Evolutionary conservation across 2,797 vertebrate species (phyloP), one percentile per base, ranked within the genome.

Genomic region (Brotogeris chrysoptera): DNA sequence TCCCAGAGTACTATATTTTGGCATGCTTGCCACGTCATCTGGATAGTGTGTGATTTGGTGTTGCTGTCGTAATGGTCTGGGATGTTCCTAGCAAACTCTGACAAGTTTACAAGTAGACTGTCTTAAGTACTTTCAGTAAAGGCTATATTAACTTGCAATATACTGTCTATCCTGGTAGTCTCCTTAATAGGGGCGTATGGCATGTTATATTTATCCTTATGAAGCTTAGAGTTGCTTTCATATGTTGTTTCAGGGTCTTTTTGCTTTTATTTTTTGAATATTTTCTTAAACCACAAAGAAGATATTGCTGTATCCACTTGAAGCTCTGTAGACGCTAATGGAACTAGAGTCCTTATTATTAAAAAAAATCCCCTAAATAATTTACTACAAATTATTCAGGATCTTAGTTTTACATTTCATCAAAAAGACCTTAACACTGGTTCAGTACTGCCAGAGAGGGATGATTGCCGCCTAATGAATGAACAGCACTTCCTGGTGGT

Each of bases 361-460:
- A 50, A 82, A 82, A 71, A 52, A 69, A 13, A 55, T 12, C 55
- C 36, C 55, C 18, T 19, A 27, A 57, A 63, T 86, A 83, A 25
- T 52, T 60, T 32, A 70, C 36, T 52, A 23, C 32, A 73, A 19
- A 72, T 91, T 87, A 59, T 79, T 65, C 34, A 47, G 47, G 60
- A 68, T 63, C 47, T 66, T 90, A 88, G 70, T 55, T 94, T 84
- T 77, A 34, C 4, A 4, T 81, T 90, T 93, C 39, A n/a, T 92
- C 2, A 2, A 6, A 79, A 86, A 85, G 23, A 70, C 24, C 28
- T 53, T 90, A 70, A 81, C n/a, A 41, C 16, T 86, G 60, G 34
- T 82, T 95, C 86, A 80, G 60, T 92, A 80, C 61, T 95, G 20
- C 52, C 66, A 87, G 71, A 87, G 52, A 82, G 78, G 90, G 13